These are phyloP conservation scores for Paraescarpia echinospica DNA, from an alignment of 1,140 invertebrate species.

Conservation along the genomic window DNA sequence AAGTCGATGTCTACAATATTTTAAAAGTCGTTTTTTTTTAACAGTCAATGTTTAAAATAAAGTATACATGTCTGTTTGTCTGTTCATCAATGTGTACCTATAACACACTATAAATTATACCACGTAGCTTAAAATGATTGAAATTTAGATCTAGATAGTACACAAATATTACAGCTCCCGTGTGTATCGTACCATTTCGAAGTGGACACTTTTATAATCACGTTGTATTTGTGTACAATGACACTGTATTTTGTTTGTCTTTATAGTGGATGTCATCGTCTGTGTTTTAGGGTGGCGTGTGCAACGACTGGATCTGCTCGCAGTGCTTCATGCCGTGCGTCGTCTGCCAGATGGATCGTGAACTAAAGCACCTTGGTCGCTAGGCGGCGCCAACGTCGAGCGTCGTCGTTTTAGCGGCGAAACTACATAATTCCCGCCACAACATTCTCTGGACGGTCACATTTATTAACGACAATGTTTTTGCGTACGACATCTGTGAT, in stretches of 20 bases:
- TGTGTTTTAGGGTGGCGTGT: not conserved
- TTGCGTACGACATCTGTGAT: not conserved
- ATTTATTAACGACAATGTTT: not conserved
- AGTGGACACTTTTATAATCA: not conserved
- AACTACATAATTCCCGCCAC: not conserved
- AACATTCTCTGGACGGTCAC: not conserved
- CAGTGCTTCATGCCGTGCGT: not conserved
- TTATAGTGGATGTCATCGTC: not conserved
- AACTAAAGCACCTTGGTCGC: not conserved
- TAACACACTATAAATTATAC: too few species aligned
- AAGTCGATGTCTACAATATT: too few species aligned
- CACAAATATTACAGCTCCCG: not conserved
- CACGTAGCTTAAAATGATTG: too few species aligned
- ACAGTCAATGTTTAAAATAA: too few species aligned
- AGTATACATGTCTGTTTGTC: too few species aligned
- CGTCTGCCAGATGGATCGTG: not conserved
- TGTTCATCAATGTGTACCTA: too few species aligned
- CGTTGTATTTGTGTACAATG: not conserved
- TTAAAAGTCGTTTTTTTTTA: too few species aligned
- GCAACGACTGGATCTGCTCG: not conserved
- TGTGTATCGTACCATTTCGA: too few species aligned
- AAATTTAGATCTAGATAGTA: not conserved
- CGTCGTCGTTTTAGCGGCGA: not conserved
- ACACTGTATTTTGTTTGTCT: not conserved
- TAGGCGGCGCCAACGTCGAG: not conserved